Base-by-base conservation (phyloP, 64 coral and sea anemone species). In the Stichodactyla mertensii region DNA sequence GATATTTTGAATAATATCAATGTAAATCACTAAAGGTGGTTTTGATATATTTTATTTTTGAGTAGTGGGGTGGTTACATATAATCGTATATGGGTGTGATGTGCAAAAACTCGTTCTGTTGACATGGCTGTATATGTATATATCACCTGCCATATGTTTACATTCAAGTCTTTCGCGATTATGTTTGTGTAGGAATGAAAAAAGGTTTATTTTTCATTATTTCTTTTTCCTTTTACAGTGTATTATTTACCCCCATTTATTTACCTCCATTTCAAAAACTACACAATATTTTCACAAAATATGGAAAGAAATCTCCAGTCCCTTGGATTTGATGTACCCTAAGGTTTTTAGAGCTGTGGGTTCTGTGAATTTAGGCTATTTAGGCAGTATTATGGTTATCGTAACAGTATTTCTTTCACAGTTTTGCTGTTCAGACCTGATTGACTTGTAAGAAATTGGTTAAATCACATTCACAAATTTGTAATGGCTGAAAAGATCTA, bases 101-200 rank as follows among this genome's bases (percentile, higher is more conserved):
- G 69, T 74, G 69, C 10, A 74, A 74, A 7, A 74, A 74, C 22
- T 74, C 69, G 4, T 4, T 27, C 69, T 74, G 69, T 74, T 74
- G 69, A 74, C 16, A 52, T 53, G 15, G 18, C 78, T 55, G 51
- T 20, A 19, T 81, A 28, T 31, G 12, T 54, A 19, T 20, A 19
- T 53, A 53, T 53, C 78, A 52, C 36, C 78, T 81, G 78, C 78
- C 16, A 54, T 53, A 28, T 81, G 78, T 81, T 81, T 81, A 81
- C 78, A 8, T 81, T 55, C 78, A 81, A 81, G 19, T 52, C 78
- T 9, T 81, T 52, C 10, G n/a, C 4, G 7, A 16, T 22, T 81
- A 31, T 19, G 15, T 31, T 26, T 74, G 8, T 26, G 0, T 5
- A 74, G 4, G 24, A 58, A 58, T 11, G 56, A 10, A 12, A 12